These are phyloP conservation scores for Anseranas semipalmata DNA, from an alignment of 2,113 vertebrate species.

Conservation along the genomic window DNA sequence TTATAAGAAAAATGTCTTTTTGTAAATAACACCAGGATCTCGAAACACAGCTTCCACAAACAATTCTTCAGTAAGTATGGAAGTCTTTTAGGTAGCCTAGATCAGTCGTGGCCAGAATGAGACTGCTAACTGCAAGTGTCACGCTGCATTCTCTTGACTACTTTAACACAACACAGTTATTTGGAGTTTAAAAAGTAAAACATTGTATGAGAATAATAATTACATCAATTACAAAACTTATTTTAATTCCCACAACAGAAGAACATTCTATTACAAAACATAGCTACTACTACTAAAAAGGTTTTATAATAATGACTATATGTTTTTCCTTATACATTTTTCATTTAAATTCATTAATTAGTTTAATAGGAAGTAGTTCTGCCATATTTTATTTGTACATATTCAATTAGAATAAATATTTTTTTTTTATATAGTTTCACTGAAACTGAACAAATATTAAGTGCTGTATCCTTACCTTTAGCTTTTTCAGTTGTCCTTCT, in stretches of 20 bases:
- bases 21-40: neutral
- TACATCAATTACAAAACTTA: neutral
- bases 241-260: neutral
- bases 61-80: neutral
- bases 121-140: neutral
- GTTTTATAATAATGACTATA: neutral
- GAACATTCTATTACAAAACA: neutral
- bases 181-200: neutral
- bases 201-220: neutral
- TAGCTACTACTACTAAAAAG: neutral
- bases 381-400: neutral
- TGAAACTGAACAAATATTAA: neutral
- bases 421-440: neutral
- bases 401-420: neutral
- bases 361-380: neutral
- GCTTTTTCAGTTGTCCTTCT: slow-evolving; percentile 90
- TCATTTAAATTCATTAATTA: neutral
- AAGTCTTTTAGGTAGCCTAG: neutral
- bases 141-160: neutral
- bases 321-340: neutral
- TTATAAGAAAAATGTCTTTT: neutral
- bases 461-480: slow-evolving; percentile 82
- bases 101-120: neutral
- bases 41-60: neutral
- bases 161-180: neutral